Percentiles rank a stretch among this genome's conserved stretches.
These are phyloP conservation scores for Drosophila tripunctata DNA, from an alignment of 2,888 invertebrate genomes.

Conservation along the genomic window DNA sequence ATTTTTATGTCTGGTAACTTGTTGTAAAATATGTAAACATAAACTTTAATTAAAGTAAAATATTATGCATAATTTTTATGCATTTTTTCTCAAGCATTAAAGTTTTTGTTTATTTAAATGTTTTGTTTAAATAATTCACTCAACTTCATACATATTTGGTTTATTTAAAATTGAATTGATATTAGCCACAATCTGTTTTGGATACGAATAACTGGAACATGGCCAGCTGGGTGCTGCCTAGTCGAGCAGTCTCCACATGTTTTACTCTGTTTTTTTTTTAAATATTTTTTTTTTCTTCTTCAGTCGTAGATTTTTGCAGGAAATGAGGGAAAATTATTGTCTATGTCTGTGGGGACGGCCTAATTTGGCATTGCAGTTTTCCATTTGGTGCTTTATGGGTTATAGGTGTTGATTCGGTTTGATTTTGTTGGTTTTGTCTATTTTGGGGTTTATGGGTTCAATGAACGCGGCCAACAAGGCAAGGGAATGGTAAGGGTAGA, in stretches of 20 bases:
- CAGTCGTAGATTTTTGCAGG: slow-evolving; percentile 51
- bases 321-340: slow-evolving; percentile 70
- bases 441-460: slow-evolving; percentile 54
- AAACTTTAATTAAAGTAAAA: no score
- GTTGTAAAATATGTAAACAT: no score
- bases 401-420: slow-evolving; percentile 11
- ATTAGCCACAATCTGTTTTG: not conserved
- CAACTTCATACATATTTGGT: no score
- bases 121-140: no score
- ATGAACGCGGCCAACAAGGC: slow-evolving; percentile 64
- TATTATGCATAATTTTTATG: no score
- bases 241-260: not conserved
- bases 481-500: no score
- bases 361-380: slow-evolving; percentile 47
- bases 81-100: no score
- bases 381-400: slow-evolving; percentile 5
- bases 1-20: no score
- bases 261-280: not conserved
- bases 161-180: no score
- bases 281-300: slow-evolving; percentile 4
- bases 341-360: slow-evolving; percentile 52
- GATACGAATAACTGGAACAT: not conserved
- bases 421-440: slow-evolving; percentile 5
- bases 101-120: no score
- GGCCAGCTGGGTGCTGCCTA: not conserved